These are phyloP conservation scores for Semnornis frantzii DNA, from an alignment of 2,113 vertebrate species.

Conservation along the genomic window DNA sequence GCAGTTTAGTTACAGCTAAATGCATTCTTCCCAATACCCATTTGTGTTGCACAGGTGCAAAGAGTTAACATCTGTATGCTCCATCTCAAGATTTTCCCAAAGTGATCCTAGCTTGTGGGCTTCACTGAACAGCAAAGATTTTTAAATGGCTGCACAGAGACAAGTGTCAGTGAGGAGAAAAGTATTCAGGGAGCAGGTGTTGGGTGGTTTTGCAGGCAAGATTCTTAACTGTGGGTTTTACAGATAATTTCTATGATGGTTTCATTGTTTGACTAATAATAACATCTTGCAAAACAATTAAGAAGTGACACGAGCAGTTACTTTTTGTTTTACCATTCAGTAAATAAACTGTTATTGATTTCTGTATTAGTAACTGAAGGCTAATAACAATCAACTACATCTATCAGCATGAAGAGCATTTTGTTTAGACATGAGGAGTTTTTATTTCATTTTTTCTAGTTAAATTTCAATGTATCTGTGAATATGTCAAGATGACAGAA, in stretches of 20 bases:
- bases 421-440: constrained; percentile 54
- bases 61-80: neutral
- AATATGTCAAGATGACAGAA: constrained; percentile 80
- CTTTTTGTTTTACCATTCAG: neutral
- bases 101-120: neutral
- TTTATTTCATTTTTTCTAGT: constrained; percentile 71
- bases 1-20: neutral
- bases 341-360: constrained; percentile 25
- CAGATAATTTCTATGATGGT: neutral
- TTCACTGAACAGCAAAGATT: neutral
- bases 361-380: constrained; percentile 1
- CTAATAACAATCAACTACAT: constrained; percentile 21
- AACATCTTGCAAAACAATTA: neutral
- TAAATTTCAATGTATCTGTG: constrained; percentile 77
- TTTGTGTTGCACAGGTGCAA: neutral
- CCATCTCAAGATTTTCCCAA: neutral
- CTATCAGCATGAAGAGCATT: constrained; percentile 2
- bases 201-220: neutral
- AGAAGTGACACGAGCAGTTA: neutral
- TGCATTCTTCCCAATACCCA: neutral
- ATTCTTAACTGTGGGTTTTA: neutral
- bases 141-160: neutral
- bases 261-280: neutral
- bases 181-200: neutral
- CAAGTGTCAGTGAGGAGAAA: neutral